phyloP scores from a whole-genome alignment of 2,888 invertebrate genomes.

The Trichopria drosophilae region DNA sequence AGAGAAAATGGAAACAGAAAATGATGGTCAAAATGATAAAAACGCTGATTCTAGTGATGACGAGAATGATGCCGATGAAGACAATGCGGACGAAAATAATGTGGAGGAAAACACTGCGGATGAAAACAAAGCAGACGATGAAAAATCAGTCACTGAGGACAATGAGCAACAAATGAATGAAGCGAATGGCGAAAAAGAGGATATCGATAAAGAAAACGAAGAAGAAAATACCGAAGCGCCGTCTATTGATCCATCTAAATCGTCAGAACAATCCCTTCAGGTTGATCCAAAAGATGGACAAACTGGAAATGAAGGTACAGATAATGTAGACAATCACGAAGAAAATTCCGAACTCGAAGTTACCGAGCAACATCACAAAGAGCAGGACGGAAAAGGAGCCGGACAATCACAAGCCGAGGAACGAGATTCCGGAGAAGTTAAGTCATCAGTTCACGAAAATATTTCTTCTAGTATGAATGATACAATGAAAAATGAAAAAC shows the following conservation, averaged over 20 bases:
- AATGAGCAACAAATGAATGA: conserved; percentile 56
- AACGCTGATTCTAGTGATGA: conserved; percentile 61
- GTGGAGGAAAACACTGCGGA: conserved; percentile 27
- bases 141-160: conserved; percentile 41
- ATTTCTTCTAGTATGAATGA: too few relatives aligned
- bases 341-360: too few relatives aligned
- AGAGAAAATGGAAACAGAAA: conserved; percentile 45
- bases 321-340: conserved; percentile 23
- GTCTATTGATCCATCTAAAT: too few relatives aligned
- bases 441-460: conserved; percentile 52
- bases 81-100: conserved; percentile 41
- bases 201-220: conserved; percentile 54
- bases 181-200: conserved; percentile 55
- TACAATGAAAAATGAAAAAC: conserved; percentile 60
- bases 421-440: conserved; percentile 68
- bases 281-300: conserved; percentile 5
- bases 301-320: conserved; percentile 17
- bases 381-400: conserved; percentile 67
- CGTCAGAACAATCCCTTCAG: too few relatives aligned
- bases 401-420: conserved; percentile 78
- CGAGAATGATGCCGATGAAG: conserved; percentile 57
- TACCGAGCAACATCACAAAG: conserved; percentile 60
- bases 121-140: conserved; percentile 43
- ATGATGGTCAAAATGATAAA: conserved; percentile 53
- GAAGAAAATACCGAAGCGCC: too few relatives aligned